Evolutionary conservation across 1,140 invertebrate species (phyloP).

Genomic region (Onthophagus taurus): DNA sequence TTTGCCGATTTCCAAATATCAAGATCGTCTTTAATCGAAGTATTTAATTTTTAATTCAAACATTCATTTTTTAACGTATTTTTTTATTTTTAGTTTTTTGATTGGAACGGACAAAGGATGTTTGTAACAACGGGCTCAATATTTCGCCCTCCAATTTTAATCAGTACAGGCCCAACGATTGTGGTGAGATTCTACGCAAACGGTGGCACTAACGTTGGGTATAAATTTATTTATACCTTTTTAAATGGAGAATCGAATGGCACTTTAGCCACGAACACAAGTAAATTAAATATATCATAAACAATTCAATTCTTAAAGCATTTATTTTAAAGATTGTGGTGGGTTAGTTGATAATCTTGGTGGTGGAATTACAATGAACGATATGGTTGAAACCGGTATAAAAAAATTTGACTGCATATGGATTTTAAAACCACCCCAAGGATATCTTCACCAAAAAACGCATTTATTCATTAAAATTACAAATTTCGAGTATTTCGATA

Average conservation of each 20-base stretch:
- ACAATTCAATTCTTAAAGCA: constrained; percentile 7
- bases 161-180: constrained; percentile 53
- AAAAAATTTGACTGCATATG: constrained; percentile 63
- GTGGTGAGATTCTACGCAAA: constrained; percentile 62
- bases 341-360: constrained; percentile 63
- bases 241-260: constrained; percentile 44
- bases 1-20: constrained; percentile 64
- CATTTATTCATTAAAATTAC: constrained; percentile 59
- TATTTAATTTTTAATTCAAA: constrained; percentile 22
- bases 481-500: constrained; percentile 57
- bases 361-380: constrained; percentile 69
- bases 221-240: constrained; percentile 55
- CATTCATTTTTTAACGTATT: background rate
- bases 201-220: constrained; percentile 57
- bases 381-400: constrained; percentile 54
- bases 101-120: constrained; percentile 57
- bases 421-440: constrained; percentile 57
- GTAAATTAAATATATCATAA: constrained; percentile 30
- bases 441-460: constrained; percentile 56
- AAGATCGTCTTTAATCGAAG: constrained; percentile 58
- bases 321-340: constrained; percentile 49
- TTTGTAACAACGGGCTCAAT: constrained; percentile 55
- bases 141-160: constrained; percentile 59
- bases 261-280: constrained; percentile 47
- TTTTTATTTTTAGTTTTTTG: constrained; percentile 50